A percentile compares a stretch with the other conserved stretches of the same genome.
Conservation (phyloP, 2,888 invertebrate species). For the Megamerina dolium region DNA sequence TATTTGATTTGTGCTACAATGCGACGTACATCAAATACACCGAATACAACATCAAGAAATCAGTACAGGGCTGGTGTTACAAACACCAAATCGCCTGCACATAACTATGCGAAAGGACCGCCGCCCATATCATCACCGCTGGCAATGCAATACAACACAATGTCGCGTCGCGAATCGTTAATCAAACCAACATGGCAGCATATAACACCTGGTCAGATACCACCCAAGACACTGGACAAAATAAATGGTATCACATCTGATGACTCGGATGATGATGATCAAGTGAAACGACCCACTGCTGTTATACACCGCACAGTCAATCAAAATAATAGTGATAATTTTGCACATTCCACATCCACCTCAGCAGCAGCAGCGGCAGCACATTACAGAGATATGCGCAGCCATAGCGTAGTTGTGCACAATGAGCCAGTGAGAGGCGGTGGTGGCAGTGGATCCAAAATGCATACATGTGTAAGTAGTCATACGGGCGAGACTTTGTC, state of each 20-base stretch:
- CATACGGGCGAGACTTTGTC: no score
- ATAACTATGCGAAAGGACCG: no score
- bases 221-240: constrained; percentile 44
- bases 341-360: background rate
- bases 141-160: no score
- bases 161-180: constrained; percentile 44
- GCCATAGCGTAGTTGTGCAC: background rate
- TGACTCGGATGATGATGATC: constrained; percentile 39
- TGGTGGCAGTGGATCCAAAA: constrained; percentile 3
- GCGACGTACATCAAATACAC: constrained; percentile 8
- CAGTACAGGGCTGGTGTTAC: no score
- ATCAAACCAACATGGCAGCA: constrained; percentile 50
- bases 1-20: no score
- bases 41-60: no score
- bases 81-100: no score
- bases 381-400: background rate
- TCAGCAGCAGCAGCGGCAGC: background rate
- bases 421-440: constrained; percentile 1
- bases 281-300: constrained; percentile 36
- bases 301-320: constrained; percentile 32
- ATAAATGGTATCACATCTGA: constrained; percentile 44
- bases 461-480: background rate
- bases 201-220: constrained; percentile 46
- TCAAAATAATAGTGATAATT: background rate
- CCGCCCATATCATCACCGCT: no score